A percentile compares a stretch with the other conserved stretches of the same genome.
Evolutionary conservation across 2,797 vertebrate species (phyloP).

Genomic region (Acridotheres tristis): DNA sequence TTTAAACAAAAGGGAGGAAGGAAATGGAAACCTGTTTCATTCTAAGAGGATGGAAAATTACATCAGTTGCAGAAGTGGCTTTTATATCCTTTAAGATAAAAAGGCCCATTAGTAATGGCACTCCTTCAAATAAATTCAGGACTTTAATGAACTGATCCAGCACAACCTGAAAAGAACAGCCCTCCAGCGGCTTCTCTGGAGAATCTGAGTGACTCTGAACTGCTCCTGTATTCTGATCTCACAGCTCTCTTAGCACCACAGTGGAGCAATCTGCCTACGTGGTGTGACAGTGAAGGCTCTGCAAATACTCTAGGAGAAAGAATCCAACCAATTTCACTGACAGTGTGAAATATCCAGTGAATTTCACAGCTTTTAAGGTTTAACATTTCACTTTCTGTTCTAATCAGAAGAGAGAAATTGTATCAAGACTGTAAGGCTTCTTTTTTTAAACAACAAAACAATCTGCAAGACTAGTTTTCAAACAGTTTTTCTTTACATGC

Average conservation of each 20-base stretch:
- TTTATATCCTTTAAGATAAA: not conserved
- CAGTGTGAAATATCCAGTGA: not conserved
- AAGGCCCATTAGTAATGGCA: not conserved
- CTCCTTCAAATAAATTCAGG: not conserved
- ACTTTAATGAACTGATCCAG: not conserved
- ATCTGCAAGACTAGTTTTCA: not conserved
- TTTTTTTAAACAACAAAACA: not conserved
- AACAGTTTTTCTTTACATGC: not conserved
- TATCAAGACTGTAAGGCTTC: not conserved
- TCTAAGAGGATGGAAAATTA: constrained; percentile 1
- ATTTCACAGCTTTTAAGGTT: not conserved
- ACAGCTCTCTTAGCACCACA: not conserved
- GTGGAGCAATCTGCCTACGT: not conserved
- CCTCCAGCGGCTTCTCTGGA: not conserved
- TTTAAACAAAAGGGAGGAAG: constrained; percentile 7
- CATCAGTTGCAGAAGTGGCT: not conserved
- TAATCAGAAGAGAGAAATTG: not conserved
- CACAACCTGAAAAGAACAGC: not conserved
- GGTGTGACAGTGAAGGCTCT: not conserved
- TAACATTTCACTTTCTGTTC: not conserved
- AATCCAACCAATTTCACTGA: not conserved
- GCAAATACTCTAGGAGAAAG: not conserved
- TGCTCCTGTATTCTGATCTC: not conserved
- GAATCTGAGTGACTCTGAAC: not conserved
- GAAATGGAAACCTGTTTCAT: not conserved